Evolutionary conservation across 2,888 invertebrate species (phyloP), one percentile per base, ranked within the genome.

Genomic region (Glomeris marginata): DNA sequence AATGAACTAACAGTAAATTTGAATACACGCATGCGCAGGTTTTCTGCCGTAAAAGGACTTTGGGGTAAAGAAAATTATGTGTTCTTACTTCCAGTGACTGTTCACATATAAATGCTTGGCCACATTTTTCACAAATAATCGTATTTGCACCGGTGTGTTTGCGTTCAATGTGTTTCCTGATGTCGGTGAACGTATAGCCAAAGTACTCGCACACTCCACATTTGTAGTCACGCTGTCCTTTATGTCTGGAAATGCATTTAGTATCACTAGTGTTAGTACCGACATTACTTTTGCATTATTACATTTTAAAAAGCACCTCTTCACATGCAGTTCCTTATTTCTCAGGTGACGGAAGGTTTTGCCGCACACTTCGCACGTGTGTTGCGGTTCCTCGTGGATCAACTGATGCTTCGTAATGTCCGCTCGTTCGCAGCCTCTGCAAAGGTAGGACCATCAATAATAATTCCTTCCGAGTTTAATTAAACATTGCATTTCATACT

Each of bases 111-210:
- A 65, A 66, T 15, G 60, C 58, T 44, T 59, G 53, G 1, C 62
- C 62, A 58, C 66, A 66, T 49, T 60, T 62, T 49, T 63, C 60
- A 60, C 66, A 66, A 55, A 61, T 58, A 13, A 60, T 49, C 6
- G 60, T 59, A 47, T 62, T 63, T 37, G 60, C 54, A 52, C 64
- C 64, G 2, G 64, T 56, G 53, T 69, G 68, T 54, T 64, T 64
- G 11, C 68, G 57, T 52, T 68, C 68, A 16, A 69, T 68, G 57
- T 69, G 68, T 57, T 68, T 69, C 41, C 68, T 56, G 47, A 69
- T 67, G 56, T 69, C 68, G 2, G 68, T 68, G 57, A 66, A 69
- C 1, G 68, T 68, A 55, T 69, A 69, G 18, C 68, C 68, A 51
- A 62, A 67, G 59, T 66, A 67, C 48, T 66, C 66, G 58, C 68